Conservation (phyloP, 2,888 invertebrate genomes). For the Helleia helle region DNA sequence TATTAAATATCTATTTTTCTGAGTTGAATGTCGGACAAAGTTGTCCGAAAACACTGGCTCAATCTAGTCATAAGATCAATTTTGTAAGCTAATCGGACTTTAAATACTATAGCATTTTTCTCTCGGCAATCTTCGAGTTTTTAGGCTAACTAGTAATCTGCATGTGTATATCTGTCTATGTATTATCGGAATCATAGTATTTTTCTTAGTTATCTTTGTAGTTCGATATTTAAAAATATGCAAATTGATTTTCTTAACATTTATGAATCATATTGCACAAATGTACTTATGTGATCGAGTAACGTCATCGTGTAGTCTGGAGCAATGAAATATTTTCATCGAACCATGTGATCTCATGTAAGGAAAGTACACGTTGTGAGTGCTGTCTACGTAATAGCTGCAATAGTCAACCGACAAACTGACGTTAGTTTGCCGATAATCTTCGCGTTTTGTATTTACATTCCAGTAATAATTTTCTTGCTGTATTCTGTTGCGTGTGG, state of each 20-base stretch:
- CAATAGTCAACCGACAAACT: background rate
- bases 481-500: conserved; percentile 47
- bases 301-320: conserved; percentile 33
- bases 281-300: conserved; percentile 60
- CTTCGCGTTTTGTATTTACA: conserved; percentile 47
- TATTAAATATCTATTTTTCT: conserved; percentile 64
- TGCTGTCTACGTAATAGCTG: background rate
- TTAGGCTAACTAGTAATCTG: conserved; percentile 37
- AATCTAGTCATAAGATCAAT: conserved; percentile 74
- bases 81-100: conserved; percentile 56
- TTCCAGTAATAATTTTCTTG: conserved; percentile 54
- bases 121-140: conserved; percentile 54
- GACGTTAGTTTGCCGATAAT: conserved; percentile 22
- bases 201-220: conserved; percentile 32
- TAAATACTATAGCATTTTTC: conserved; percentile 43
- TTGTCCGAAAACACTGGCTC: conserved; percentile 63
- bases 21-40: conserved; percentile 43
- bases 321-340: conserved; percentile 44
- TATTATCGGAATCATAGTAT: conserved; percentile 41
- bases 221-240: conserved; percentile 40
- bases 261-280: conserved; percentile 64
- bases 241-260: conserved; percentile 51
- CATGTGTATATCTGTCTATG: conserved; percentile 23
- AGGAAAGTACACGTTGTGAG: conserved; percentile 26
- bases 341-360: conserved; percentile 61